These are phyloP conservation scores for Fissipunctia ypsillon DNA, from an alignment of 2,888 invertebrate species.

Conservation along the genomic window DNA sequence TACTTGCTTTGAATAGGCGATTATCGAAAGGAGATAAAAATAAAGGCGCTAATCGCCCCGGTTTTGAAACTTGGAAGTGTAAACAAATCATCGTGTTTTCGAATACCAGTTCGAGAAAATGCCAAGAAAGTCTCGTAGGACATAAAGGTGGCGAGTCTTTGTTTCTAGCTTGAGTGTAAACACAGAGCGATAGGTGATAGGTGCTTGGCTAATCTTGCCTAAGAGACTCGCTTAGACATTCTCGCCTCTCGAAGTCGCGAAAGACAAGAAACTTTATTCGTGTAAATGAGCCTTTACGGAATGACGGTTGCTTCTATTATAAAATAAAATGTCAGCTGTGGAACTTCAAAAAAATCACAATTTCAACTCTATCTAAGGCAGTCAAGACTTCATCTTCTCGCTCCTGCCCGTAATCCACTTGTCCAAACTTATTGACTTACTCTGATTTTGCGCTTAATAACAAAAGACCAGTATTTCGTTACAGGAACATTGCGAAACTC, in stretches of 20 bases:
- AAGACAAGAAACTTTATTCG: too few relatives aligned
- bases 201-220: too few relatives aligned
- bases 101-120: too few relatives aligned
- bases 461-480: not conserved
- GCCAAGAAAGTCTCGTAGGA: too few relatives aligned
- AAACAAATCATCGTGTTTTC: not conserved
- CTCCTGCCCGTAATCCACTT: not conserved
- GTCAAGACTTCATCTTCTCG: not conserved
- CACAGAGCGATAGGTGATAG: too few relatives aligned
- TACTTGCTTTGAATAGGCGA: not conserved
- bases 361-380: not conserved
- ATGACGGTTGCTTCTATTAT: not conserved
- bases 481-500: not conserved
- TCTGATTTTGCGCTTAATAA: not conserved
- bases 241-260: too few relatives aligned
- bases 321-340: not conserved
- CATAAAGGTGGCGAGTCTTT: not conserved
- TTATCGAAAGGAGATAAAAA: too few relatives aligned
- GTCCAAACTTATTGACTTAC: not conserved
- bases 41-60: not conserved
- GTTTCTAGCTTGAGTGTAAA: too few relatives aligned
- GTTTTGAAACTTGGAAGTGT: not conserved
- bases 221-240: too few relatives aligned
- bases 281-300: slow-evolving; percentile 3
- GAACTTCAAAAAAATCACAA: too few relatives aligned